These are phyloP conservation scores for Columba guinea DNA, from an alignment of 2,797 vertebrate species.

Conservation along the genomic window DNA sequence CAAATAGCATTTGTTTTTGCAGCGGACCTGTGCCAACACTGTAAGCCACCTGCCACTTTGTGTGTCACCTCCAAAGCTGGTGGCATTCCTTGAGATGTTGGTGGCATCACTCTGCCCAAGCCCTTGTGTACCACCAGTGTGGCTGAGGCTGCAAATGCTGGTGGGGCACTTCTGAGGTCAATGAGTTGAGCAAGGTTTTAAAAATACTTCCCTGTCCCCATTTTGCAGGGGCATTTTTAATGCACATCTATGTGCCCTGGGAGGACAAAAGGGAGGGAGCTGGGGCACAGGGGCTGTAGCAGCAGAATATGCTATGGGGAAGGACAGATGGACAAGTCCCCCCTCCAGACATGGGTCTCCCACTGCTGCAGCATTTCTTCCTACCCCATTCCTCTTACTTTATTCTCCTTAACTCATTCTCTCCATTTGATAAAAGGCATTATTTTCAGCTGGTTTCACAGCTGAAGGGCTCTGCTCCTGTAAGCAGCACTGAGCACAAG, in stretches of 20 bases:
- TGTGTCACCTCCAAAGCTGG: background rate
- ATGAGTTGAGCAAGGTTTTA: background rate
- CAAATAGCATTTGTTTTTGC: background rate
- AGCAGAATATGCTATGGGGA: background rate
- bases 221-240: background rate
- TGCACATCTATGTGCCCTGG: accelerated
- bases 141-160: background rate
- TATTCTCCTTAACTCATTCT: background rate
- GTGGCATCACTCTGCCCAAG: background rate
- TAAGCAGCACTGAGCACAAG: background rate
- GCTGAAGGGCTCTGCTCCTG: background rate
- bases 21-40: accelerated
- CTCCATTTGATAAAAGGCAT: background rate
- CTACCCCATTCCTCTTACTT: background rate
- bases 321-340: background rate
- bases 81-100: background rate
- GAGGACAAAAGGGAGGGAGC: background rate
- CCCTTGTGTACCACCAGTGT: accelerated
- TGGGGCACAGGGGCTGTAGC: background rate
- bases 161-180: background rate
- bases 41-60: background rate
- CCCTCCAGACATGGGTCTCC: background rate
- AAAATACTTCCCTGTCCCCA: background rate
- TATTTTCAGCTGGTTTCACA: background rate
- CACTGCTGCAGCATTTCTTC: background rate